Evolutionary conservation across 2,888 invertebrate genomes (phyloP), one percentile per base, ranked within the genome.

Genomic region (Adelphocoris suturalis): DNA sequence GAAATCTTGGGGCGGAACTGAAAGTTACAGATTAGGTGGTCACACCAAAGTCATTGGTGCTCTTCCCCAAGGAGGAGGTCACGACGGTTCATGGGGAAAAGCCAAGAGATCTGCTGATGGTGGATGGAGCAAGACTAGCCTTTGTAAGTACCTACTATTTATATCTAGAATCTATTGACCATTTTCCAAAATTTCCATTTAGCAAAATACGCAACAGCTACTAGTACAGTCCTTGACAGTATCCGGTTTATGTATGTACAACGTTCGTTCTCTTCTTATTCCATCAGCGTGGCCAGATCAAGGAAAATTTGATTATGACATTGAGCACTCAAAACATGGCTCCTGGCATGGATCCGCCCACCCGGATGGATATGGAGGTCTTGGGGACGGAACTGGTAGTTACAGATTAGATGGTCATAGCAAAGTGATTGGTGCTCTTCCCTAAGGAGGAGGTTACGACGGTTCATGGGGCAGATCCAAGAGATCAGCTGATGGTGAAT

Each of bases 1-100:
- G 91, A 23, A 90, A 91, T 16, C 91, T 91, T 52, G 91, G 91
- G 16, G 91, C 55, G 91, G 90, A 28, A 82, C 88, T 23, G 91
- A 90, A 0, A 90, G 91, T 37, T 86, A 91, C 86, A 89, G 90
- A 61, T 37, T 90, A 3, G 84, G 87, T 55, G 85, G 89, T 7
- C 85, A 85, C 61, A 86, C 85, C 14, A 80, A 91, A 52, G 89
- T 76, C 23, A 37, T 90, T 78, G 90, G 87, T 80, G 90, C 90
- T 84, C 91, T 91, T 89, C 89, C 89, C 0, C 52, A 89, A 61
- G 90, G 90, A 28, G 90, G 90, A 55, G 90, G 89, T 68, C 28
- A 85, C 37, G 37, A 37, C 37, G 37, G 37, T 4, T 52, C 55
- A 27, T 85, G 57, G 85, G 61, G 85, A 11, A 27, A 75, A 12